These are phyloP conservation scores for Papilio elwesi DNA, from an alignment of 2,888 invertebrate species.

Conservation along the genomic window DNA sequence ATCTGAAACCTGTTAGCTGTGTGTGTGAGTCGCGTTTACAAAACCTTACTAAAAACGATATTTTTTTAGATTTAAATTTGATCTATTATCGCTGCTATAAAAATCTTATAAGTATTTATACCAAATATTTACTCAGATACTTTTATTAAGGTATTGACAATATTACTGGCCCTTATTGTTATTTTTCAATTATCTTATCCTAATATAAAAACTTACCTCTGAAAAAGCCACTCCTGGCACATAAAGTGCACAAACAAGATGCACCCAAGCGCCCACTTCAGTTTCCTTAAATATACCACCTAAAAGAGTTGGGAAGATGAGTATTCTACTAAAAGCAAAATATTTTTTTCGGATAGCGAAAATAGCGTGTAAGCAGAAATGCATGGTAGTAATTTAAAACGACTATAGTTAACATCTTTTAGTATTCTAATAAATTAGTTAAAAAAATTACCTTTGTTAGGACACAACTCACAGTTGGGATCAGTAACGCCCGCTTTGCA, in stretches of 20 bases:
- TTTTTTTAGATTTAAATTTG: too few relatives aligned
- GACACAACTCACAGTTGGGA: conserved; percentile 97
- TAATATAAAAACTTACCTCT: conserved; percentile 84
- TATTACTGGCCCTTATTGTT: too few relatives aligned
- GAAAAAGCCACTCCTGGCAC: conserved; percentile 98
- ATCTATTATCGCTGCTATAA: too few relatives aligned
- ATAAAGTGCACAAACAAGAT: conserved; percentile 98
- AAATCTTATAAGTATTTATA: too few relatives aligned
- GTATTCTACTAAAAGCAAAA: neutral
- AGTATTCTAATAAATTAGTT: neutral
- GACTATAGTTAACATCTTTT: too few relatives aligned
- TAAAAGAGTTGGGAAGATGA: conserved; percentile 48
- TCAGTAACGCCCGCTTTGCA: conserved; percentile 95
- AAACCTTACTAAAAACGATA: too few relatives aligned
- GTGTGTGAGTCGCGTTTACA: too few relatives aligned
- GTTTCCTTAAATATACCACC: conserved; percentile 98
- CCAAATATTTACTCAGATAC: too few relatives aligned
- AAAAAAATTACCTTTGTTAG: conserved; percentile 87
- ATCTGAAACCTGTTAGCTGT: too few relatives aligned
- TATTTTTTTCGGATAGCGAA: neutral
- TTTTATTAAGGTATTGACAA: too few relatives aligned
- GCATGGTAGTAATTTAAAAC: too few relatives aligned
- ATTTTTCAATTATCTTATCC: neutral
- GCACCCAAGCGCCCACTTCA: conserved; percentile 99
- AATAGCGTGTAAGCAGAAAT: too few relatives aligned